These are phyloP conservation scores for Periparus ater DNA, from an alignment of 2,797 vertebrate genomes.

Conservation along the genomic window DNA sequence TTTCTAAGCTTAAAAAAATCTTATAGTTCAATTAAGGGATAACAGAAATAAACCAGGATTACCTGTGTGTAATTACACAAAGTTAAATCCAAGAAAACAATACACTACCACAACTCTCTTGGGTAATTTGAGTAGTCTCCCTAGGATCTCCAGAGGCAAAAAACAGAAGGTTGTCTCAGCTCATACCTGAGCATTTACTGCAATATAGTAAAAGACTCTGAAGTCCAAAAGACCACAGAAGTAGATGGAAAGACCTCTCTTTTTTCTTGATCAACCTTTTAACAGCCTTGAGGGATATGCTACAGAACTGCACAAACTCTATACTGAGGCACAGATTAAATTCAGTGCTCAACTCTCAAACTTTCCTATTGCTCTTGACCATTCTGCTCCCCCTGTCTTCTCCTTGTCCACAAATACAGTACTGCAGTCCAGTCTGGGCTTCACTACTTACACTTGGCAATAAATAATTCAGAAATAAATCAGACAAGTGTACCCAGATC, in stretches of 20 bases:
- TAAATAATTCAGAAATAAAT: background rate
- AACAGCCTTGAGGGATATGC: background rate
- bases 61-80: conserved; percentile 32
- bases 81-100: conserved; percentile 45
- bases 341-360: background rate
- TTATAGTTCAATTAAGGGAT: conserved; percentile 56
- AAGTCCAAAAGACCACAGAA: background rate
- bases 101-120: background rate
- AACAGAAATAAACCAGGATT: conserved; percentile 63
- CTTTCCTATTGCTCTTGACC: background rate
- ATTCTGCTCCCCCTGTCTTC: background rate
- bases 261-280: background rate
- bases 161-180: background rate
- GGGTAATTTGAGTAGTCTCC: background rate
- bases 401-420: too few relatives aligned
- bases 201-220: background rate
- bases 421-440: background rate
- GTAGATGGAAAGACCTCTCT: background rate
- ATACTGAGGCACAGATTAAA: background rate
- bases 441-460: background rate
- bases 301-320: background rate
- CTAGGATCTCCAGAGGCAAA: background rate
- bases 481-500: background rate
- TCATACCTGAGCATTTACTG: background rate
- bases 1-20: conserved; percentile 53